Base-by-base conservation (phyloP, 2,113 vertebrate genomes). In the Acanthisitta chloris region DNA sequence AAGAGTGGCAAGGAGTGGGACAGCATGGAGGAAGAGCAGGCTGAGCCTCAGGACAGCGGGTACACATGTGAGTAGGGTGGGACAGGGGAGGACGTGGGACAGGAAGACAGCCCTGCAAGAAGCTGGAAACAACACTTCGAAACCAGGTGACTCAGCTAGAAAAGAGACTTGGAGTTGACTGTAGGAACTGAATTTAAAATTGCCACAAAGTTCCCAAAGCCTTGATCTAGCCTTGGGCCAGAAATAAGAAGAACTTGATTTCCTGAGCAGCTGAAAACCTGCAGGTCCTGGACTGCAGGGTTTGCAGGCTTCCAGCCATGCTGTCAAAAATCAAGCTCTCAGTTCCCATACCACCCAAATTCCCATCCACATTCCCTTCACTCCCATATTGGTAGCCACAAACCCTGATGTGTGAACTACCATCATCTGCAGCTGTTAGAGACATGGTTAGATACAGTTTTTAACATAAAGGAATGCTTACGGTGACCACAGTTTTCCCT, bases 391-490 rank as follows among this genome's bases (percentile, higher is more conserved):
- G 72, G 52, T 59, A 90, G 69, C 74, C 58, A 73, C 79, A 74
- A 25, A 66, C 62, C 64, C 40, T 16, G 29, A 13, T 26, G 46
- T 29, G 28, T 55, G 62, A 81, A 52, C 55, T 43, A 77, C 85
- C 59, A 26, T 43, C 19, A 2, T 38, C 38, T 94, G 42, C 76
- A 78, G 26, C 52, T 29, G 16, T 86, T 52, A 94, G 54, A 93
- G n/a, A 49, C 70, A 70, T 2, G 26, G 76, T 97, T 96, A 96
- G 76, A 64, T 58, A 94, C 1, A 90, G 45, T 11, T 90, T 71
- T 71, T 51, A 86, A 94, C 28, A 45, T 59, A 92, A 93, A 96
- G 55, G 17, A 88, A 90, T 86, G 87, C 92, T 97, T 95, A 96
- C 81, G 12, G 82, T 79, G 48, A 83, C 46, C 58, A 74, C 45